phyloP scores from a whole-genome alignment of 1,140 invertebrate genomes.

The Diabrotica undecimpunctata region DNA sequence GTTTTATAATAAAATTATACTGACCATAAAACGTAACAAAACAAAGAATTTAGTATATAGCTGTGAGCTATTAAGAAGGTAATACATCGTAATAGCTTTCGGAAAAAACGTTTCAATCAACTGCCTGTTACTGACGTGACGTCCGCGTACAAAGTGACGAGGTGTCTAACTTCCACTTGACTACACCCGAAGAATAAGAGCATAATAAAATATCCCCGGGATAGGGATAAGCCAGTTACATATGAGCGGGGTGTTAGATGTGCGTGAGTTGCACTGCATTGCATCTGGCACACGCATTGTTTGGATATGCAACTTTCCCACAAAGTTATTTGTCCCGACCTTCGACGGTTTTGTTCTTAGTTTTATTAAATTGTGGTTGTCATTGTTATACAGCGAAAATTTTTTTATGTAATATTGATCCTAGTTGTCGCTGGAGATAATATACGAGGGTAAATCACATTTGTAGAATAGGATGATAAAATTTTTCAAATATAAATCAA shows the following conservation, averaged over 20 bases:
- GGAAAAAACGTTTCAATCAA: background rate
- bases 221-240: constrained; percentile 44
- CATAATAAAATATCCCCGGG: constrained; percentile 41
- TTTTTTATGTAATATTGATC: background rate
- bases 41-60: too few species aligned
- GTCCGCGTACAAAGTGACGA: constrained; percentile 36
- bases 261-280: constrained; percentile 36
- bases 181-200: constrained; percentile 41
- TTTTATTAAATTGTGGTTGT: constrained; percentile 9
- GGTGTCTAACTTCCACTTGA: constrained; percentile 45
- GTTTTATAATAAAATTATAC: too few species aligned
- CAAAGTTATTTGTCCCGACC: constrained; percentile 24
- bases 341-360: constrained; percentile 4
- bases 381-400: background rate
- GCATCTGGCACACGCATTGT: constrained; percentile 44
- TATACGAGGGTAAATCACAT: too few species aligned
- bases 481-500: too few species aligned
- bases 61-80: too few species aligned
- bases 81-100: too few species aligned
- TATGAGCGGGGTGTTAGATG: constrained; percentile 25
- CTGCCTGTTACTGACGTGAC: constrained; percentile 41
- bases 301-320: constrained; percentile 39
- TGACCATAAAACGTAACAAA: too few species aligned
- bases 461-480: too few species aligned
- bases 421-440: background rate